A percentile compares a stretch with the other conserved stretches of the same genome.
Evolutionary conservation across 2,797 vertebrate species (phyloP).

Genomic region (Sebastes kiyomatsui): DNA sequence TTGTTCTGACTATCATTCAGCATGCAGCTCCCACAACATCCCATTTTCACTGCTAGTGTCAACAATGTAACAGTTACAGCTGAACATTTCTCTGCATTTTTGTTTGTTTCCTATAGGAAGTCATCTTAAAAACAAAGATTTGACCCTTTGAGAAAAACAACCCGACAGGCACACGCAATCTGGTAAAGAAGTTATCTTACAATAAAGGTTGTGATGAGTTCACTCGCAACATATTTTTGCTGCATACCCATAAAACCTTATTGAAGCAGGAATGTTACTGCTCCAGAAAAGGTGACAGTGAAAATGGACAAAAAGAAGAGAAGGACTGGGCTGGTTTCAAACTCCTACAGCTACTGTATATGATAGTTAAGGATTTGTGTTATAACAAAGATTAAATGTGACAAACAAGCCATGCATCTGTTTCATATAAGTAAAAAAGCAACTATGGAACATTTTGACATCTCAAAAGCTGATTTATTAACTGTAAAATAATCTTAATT

Average conservation of each 20-base stretch:
- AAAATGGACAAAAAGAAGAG: background rate
- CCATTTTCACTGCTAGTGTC: background rate
- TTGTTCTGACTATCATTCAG: background rate
- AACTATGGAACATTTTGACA: background rate
- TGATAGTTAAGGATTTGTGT: too few species aligned
- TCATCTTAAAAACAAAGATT: background rate
- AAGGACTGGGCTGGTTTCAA: background rate
- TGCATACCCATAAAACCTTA: background rate
- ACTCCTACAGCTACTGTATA: too few species aligned
- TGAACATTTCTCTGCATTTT: background rate
- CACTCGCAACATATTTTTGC: background rate
- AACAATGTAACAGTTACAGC: background rate
- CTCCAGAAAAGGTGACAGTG: background rate
- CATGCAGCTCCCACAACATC: background rate
- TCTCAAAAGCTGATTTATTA: background rate
- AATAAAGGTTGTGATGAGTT: background rate
- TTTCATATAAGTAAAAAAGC: background rate
- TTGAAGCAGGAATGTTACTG: too few species aligned
- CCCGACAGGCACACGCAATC: background rate
- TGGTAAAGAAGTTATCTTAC: background rate
- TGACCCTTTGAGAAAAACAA: background rate
- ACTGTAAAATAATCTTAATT: background rate
- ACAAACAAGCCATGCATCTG: background rate
- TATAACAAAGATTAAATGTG: too few species aligned
- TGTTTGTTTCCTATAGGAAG: background rate